Conservation (phyloP, 2,888 invertebrate species). For the Ganaspis brasiliensis region DNA sequence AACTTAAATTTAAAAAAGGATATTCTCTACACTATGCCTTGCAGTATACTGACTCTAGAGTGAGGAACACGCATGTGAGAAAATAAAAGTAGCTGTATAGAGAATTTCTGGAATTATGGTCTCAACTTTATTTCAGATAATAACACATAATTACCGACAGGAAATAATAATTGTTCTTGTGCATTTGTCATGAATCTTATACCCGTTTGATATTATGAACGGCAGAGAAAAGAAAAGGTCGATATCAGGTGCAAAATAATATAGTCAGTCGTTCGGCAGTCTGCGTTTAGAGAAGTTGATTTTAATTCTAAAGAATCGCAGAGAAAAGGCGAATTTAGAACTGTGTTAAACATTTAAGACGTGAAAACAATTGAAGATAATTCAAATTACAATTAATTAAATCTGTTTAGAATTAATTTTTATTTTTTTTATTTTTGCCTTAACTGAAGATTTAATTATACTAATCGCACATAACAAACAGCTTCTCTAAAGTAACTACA, state of each 20-base stretch:
- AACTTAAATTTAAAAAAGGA: neutral
- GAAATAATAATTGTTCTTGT: neutral
- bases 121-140: neutral
- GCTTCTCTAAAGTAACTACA: too few relatives aligned
- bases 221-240: neutral
- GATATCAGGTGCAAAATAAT: neutral
- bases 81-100: too few relatives aligned
- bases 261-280: neutral
- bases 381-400: too few relatives aligned
- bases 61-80: too few relatives aligned
- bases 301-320: neutral
- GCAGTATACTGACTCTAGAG: neutral
- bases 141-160: neutral
- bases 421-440: too few relatives aligned
- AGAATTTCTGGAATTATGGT: neutral
- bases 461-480: too few relatives aligned
- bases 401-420: too few relatives aligned
- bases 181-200: neutral
- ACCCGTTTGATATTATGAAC: neutral
- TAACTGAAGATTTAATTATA: too few relatives aligned
- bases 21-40: neutral
- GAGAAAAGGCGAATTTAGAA: too few relatives aligned
- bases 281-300: neutral
- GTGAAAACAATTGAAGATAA: too few relatives aligned
- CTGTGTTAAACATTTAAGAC: too few relatives aligned